A percentile compares a stretch with the other conserved stretches of the same genome.
These are phyloP conservation scores for Hycleus cichorii DNA, from an alignment of 1,140 invertebrate genomes.

Conservation along the genomic window DNA sequence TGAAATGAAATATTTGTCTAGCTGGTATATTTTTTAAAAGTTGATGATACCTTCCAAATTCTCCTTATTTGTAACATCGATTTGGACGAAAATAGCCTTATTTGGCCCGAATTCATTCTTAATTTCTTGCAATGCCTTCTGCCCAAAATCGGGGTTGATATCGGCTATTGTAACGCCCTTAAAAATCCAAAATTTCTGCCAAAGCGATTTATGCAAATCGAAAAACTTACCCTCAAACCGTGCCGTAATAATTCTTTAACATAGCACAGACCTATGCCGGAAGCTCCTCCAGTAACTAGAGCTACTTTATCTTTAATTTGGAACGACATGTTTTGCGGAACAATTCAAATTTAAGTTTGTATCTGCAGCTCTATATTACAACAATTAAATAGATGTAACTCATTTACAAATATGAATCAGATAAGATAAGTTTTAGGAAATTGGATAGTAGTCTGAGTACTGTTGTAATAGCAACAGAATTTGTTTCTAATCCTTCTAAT, in stretches of 20 bases:
- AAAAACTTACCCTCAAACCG: slow-evolving; percentile 39
- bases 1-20: slow-evolving; percentile 1
- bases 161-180: slow-evolving; percentile 33
- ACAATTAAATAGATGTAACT: no score
- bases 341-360: slow-evolving; percentile 33
- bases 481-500: no score
- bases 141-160: slow-evolving; percentile 18
- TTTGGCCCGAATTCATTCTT: slow-evolving; percentile 26
- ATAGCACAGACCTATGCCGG: slow-evolving; percentile 42
- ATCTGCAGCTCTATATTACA: no score
- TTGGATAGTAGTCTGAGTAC: no score
- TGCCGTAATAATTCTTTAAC: slow-evolving; percentile 37
- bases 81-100: slow-evolving; percentile 25
- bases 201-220: background rate
- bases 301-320: slow-evolving; percentile 38
- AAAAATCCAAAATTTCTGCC: background rate
- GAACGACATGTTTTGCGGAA: slow-evolving; percentile 4
- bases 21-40: slow-evolving; percentile 26
- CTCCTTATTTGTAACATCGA: slow-evolving; percentile 19
- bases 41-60: slow-evolving; percentile 40
- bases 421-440: no score
- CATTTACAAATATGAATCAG: no score
- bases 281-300: slow-evolving; percentile 42
- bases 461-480: no score
- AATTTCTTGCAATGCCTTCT: slow-evolving; percentile 20